phyloP scores from a whole-genome alignment of 37 sponge, comb jelly and placozoan genomes.

The Halisarca cf. caerulea region DNA sequence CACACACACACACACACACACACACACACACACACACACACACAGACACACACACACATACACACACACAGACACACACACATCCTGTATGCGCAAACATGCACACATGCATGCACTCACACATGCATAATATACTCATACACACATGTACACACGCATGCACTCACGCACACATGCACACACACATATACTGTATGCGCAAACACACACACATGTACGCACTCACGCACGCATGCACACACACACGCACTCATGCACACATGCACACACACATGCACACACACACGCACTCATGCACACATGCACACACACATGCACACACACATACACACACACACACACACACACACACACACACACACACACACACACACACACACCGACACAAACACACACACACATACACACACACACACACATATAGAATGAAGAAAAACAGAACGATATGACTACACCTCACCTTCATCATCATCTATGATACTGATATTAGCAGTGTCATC shows the following conservation, averaged over 20 bases:
- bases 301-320: not conserved
- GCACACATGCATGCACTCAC: too few species aligned
- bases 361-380: not conserved
- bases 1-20: constrained; percentile 21
- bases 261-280: too few species aligned
- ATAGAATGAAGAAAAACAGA: too few species aligned
- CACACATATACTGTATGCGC: too few species aligned
- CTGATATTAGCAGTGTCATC: constrained; percentile 20
- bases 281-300: too few species aligned
- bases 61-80: not conserved
- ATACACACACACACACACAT: not conserved
- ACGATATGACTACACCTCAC: too few species aligned
- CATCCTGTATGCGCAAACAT: too few species aligned
- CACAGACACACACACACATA: not conserved
- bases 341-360: not conserved
- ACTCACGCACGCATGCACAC: too few species aligned
- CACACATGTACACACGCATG: not conserved
- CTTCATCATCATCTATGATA: constrained; percentile 40
- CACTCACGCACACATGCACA: too few species aligned
- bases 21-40: constrained; percentile 6
- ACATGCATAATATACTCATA: too few species aligned
- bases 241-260: too few species aligned
- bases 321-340: not conserved
- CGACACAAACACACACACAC: not conserved
- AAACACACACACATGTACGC: too few species aligned